phyloP scores from a whole-genome alignment of 2,797 vertebrate species.

The Tragelaphus oryx region DNA sequence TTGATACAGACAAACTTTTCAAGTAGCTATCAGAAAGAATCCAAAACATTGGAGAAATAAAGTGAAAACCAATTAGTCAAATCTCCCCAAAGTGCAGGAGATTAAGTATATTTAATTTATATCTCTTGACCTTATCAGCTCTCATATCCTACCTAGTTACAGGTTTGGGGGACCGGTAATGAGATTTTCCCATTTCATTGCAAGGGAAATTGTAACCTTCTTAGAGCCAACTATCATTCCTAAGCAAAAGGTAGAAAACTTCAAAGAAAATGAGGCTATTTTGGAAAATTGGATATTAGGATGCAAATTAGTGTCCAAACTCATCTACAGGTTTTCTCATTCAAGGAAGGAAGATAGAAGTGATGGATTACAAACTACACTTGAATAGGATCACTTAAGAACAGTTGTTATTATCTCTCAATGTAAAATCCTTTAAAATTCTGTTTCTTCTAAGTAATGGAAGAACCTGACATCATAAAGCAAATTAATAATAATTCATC shows the following conservation, averaged over 20 bases:
- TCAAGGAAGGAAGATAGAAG: background rate
- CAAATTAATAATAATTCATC: background rate
- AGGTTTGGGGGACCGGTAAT: background rate
- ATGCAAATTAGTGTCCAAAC: constrained; percentile 33
- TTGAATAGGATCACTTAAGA: constrained; percentile 15
- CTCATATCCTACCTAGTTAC: background rate
- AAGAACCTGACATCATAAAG: background rate
- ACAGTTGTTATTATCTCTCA: background rate
- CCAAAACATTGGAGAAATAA: background rate
- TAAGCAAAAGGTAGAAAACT: constrained; percentile 17
- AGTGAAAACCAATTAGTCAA: constrained; percentile 25
- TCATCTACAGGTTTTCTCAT: background rate
- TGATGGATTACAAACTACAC: constrained; percentile 15
- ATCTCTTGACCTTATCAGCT: background rate
- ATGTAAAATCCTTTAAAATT: background rate
- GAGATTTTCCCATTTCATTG: constrained; percentile 40
- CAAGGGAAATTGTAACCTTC: constrained; percentile 36
- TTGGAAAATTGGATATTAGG: background rate
- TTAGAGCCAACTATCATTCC: background rate
- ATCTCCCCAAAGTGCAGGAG: background rate
- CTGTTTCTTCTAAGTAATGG: background rate
- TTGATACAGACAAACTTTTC: background rate
- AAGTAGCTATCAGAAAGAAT: background rate
- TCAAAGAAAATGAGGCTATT: background rate
- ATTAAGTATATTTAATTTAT: background rate